Evolutionary conservation across 1,140 invertebrate genomes (phyloP).

Genomic region (Phymastichus coffea): DNA sequence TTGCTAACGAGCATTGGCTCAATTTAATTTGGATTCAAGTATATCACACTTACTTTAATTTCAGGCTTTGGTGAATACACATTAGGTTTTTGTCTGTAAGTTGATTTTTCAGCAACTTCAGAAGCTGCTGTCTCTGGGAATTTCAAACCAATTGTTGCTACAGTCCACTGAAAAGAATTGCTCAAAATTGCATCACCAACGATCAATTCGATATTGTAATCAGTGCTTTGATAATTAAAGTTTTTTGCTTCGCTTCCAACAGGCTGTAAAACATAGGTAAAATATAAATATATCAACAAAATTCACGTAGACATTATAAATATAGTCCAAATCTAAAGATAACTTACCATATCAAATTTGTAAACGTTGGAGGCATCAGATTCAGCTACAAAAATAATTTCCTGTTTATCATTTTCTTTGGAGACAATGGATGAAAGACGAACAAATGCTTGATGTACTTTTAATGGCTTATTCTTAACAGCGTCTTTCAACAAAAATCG

Average conservation of each 20-base stretch:
- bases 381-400: conserved; percentile 93
- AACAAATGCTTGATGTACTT: conserved; percentile 92
- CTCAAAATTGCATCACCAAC: conserved; percentile 88
- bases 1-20: conserved; percentile 52
- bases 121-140: conserved; percentile 58
- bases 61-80: conserved; percentile 72
- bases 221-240: conserved; percentile 75
- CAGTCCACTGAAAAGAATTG: conserved; percentile 84
- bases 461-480: conserved; percentile 65
- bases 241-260: conserved; percentile 78
- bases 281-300: no score
- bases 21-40: conserved; percentile 1
- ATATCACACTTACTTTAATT: conserved; percentile 65
- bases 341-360: conserved; percentile 86
- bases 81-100: conserved; percentile 48
- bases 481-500: conserved; percentile 81
- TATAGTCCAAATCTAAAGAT: conserved; percentile 18
- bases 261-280: conserved; percentile 63
- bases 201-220: conserved; percentile 82
- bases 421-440: conserved; percentile 62
- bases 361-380: conserved; percentile 81
- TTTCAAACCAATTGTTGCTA: conserved; percentile 77
- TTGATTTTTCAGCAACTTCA: conserved; percentile 45
- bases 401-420: conserved; percentile 66
- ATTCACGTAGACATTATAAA: conserved; percentile 25